Conservation (phyloP, 2,797 vertebrate genomes). For the Furcifer pardalis region DNA sequence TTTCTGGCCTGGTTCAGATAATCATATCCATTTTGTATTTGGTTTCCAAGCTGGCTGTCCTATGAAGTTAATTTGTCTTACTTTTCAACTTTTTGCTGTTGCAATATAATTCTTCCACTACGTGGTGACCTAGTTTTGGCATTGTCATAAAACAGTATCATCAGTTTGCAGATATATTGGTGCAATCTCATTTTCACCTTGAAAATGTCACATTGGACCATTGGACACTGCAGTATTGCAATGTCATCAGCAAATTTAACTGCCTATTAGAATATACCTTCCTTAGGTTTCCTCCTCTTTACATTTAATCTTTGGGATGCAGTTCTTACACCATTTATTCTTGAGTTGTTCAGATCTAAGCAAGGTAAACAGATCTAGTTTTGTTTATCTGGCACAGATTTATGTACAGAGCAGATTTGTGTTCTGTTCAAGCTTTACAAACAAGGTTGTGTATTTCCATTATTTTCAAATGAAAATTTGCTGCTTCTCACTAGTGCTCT, state of each 20-base stretch:
- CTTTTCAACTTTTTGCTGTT: constrained; percentile 5
- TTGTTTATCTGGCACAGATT: background rate
- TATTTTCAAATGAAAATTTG: background rate
- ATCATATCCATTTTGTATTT: background rate
- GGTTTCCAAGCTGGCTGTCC: background rate
- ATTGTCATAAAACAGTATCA: background rate
- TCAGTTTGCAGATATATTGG: background rate
- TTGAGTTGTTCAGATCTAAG: background rate
- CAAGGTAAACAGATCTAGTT: background rate
- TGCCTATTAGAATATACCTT: background rate
- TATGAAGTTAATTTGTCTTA: background rate
- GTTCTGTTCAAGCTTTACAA: background rate
- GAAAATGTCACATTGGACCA: constrained; percentile 5
- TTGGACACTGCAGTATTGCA: constrained; percentile 4
- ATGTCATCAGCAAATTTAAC: background rate
- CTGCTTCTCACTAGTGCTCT: background rate
- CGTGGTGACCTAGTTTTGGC: constrained; percentile 12
- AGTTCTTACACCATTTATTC: background rate
- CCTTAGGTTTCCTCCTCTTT: background rate
- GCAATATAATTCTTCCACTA: constrained; percentile 1
- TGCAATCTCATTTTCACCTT: background rate
- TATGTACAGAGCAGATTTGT: background rate
- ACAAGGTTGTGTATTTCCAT: background rate
- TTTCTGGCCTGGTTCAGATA: background rate
- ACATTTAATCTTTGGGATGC: background rate